These are phyloP conservation scores for Clarias batrachus DNA, from an alignment of 2,113 vertebrate species.

Conservation along the genomic window DNA sequence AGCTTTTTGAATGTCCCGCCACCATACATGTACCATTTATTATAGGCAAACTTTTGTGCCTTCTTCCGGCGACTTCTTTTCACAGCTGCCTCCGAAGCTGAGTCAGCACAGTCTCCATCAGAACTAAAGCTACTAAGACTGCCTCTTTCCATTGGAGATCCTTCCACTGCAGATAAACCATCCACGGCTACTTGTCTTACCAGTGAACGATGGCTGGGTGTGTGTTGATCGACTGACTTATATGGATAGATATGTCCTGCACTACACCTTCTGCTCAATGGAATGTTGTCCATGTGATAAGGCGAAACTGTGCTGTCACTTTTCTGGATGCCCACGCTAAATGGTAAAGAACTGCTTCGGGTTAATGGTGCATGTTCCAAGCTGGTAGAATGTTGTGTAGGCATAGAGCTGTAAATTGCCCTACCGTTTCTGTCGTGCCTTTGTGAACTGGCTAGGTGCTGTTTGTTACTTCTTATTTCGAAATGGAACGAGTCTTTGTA, in stretches of 20 bases:
- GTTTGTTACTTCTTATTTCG: constrained; percentile 80
- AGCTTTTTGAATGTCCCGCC: constrained; percentile 88
- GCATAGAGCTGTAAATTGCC: constrained; percentile 81
- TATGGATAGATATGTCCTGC: constrained; percentile 64
- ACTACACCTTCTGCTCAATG: constrained; percentile 58
- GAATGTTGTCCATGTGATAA: constrained; percentile 56
- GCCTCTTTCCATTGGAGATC: constrained; percentile 61
- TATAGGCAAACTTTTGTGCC: constrained; percentile 85
- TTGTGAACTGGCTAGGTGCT: constrained; percentile 61
- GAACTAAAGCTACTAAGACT: constrained; percentile 58
- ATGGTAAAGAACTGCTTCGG: constrained; percentile 88
- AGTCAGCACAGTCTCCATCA: constrained; percentile 57
- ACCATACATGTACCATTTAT: constrained; percentile 95
- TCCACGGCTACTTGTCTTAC: constrained; percentile 91
- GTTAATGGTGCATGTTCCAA: constrained; percentile 78
- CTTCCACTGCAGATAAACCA: constrained; percentile 71
- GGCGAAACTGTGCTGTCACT: constrained; percentile 55
- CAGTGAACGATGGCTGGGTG: constrained; percentile 80
- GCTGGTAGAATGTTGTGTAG: constrained; percentile 79
- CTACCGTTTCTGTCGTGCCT: constrained; percentile 67
- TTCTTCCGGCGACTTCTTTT: constrained; percentile 78
- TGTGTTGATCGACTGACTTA: constrained; percentile 71
- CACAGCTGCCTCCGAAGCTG: constrained; percentile 61
- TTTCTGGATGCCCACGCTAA: constrained; percentile 69
- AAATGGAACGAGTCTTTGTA: constrained; percentile 98